A percentile compares a stretch with the other conserved stretches of the same genome.
Evolutionary conservation across 2,113 vertebrate species (phyloP).

Genomic region (Elephantulus edwardii): DNA sequence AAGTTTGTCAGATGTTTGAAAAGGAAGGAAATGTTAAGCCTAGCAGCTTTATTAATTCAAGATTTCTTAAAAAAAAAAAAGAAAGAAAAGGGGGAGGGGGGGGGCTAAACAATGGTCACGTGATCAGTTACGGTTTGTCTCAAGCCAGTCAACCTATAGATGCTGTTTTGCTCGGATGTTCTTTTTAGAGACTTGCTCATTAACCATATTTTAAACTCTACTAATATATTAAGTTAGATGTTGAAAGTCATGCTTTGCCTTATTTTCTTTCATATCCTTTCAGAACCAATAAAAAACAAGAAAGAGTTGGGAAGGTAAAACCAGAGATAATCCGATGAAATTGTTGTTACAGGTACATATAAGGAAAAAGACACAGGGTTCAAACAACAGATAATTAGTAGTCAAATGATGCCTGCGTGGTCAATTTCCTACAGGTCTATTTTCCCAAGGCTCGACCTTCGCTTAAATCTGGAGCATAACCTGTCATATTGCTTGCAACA

Average conservation of each 20-base stretch:
- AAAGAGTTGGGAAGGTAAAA: accelerated
- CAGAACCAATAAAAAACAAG: background rate
- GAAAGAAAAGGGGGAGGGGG: too few species aligned
- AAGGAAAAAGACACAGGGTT: background rate
- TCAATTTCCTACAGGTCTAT: background rate
- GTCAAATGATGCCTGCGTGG: background rate
- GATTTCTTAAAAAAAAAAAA: background rate
- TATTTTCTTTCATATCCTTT: background rate
- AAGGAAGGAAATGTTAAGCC: background rate
- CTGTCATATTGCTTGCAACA: background rate
- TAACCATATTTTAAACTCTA: background rate
- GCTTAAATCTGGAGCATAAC: background rate
- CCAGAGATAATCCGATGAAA: background rate
- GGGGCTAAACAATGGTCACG: too few species aligned
- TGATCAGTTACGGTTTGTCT: background rate
- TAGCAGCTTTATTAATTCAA: background rate
- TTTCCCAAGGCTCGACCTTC: background rate
- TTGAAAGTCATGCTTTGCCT: background rate
- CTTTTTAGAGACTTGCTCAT: background rate
- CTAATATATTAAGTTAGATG: background rate
- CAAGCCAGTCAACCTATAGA: background rate
- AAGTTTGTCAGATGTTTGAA: too few species aligned
- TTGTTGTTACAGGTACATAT: background rate
- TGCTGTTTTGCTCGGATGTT: background rate
- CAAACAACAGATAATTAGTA: background rate